Evolutionary conservation across 2,888 invertebrate species (phyloP).

Genomic region (Prostheceraeus crozeri): DNA sequence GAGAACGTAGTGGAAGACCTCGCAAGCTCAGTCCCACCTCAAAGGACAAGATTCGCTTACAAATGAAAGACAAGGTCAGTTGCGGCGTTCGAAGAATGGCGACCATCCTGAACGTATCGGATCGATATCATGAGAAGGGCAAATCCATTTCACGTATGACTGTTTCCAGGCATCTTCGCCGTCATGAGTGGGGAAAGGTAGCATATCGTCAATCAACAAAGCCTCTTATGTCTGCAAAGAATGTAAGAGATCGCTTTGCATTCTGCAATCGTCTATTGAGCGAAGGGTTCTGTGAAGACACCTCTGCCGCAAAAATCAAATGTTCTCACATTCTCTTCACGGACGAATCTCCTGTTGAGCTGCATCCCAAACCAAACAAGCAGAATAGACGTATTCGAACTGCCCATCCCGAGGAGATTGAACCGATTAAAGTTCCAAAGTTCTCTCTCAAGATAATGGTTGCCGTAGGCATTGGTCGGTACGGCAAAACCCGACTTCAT

Average conservation of each 20-base stretch:
- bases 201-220: constrained; percentile 6
- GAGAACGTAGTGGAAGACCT: no score
- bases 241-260: not conserved
- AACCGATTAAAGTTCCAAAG: constrained; percentile 10
- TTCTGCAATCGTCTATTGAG: not conserved
- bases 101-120: no score
- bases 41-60: no score
- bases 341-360: not conserved
- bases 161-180: constrained; percentile 7
- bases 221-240: not conserved
- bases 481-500: not conserved
- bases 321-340: constrained; percentile 1
- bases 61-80: no score
- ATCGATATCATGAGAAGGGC: no score
- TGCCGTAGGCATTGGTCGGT: not conserved
- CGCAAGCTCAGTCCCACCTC: no score
- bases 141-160: constrained; percentile 6
- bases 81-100: no score
- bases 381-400: constrained; percentile 1
- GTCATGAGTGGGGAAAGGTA: constrained; percentile 5
- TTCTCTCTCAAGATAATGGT: constrained; percentile 21
- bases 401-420: not conserved
- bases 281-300: constrained; percentile 1
- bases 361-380: not conserved
- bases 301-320: not conserved